A percentile compares a stretch with the other conserved stretches of the same genome.
Evolutionary conservation across 2,888 invertebrate species (phyloP).

Genomic region (Alcis repandata): DNA sequence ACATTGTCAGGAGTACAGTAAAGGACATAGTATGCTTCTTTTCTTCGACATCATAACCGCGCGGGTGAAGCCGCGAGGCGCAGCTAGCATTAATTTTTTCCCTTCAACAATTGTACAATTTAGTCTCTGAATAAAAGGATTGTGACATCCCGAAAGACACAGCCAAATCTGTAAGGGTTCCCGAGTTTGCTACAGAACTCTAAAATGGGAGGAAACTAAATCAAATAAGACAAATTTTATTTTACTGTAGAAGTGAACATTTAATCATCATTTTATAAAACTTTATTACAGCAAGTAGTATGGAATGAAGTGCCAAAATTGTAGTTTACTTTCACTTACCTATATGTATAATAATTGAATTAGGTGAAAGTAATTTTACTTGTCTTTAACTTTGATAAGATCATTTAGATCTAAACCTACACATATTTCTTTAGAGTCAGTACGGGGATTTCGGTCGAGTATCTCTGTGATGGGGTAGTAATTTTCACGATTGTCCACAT

Average conservation of each 20-base stretch:
- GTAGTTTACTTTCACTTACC: constrained; percentile 75
- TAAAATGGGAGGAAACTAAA: not conserved
- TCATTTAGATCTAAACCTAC: constrained; percentile 85
- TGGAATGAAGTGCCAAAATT: constrained; percentile 83
- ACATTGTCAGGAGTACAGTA: no score
- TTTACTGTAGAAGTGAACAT: constrained; percentile 75
- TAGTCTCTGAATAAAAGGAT: no score
- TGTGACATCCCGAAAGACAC: no score
- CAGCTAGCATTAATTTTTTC: no score
- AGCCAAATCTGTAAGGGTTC: no score
- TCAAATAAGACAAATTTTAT: constrained; percentile 50
- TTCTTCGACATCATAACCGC: no score
- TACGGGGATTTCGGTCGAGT: constrained; percentile 82
- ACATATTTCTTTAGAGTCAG: constrained; percentile 85
- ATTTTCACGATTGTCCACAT: constrained; percentile 86
- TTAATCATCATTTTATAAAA: constrained; percentile 82
- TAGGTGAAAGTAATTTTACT: constrained; percentile 79
- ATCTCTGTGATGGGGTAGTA: constrained; percentile 87
- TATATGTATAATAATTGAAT: constrained; percentile 75
- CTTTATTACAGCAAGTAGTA: constrained; percentile 78
- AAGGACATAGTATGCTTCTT: no score
- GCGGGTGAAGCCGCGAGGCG: no score
- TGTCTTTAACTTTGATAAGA: constrained; percentile 85
- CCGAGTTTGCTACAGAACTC: no score
- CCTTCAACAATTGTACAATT: no score